phyloP scores from a whole-genome alignment of 2,888 invertebrate species.

The Lacanobia wlatinum region DNA sequence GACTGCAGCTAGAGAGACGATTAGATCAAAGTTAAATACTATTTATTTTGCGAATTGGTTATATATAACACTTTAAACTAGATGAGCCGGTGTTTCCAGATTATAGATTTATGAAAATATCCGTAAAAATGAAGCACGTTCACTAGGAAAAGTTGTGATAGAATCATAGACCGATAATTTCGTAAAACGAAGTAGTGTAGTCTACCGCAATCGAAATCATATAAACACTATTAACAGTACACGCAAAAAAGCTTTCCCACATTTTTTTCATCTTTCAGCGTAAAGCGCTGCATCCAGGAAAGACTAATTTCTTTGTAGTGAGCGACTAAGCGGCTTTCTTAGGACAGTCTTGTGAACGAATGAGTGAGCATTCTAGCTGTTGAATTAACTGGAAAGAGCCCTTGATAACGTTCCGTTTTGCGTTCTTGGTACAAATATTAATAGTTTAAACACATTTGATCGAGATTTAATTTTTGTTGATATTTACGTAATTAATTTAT shows the following conservation, averaged over 20 bases:
- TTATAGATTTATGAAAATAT: no score
- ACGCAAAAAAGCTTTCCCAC: constrained; percentile 9
- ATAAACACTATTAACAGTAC: constrained; percentile 33
- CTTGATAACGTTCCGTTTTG: background rate
- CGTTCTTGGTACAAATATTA: background rate
- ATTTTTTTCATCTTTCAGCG: constrained; percentile 13
- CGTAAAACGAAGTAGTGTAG: background rate
- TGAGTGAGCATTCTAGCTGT: constrained; percentile 3
- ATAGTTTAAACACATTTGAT: no score
- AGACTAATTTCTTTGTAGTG: constrained; percentile 45
- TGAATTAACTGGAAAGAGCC: constrained; percentile 1
- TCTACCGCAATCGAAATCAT: constrained; percentile 1
- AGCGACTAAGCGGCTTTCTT: constrained; percentile 31
- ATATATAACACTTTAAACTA: no score
- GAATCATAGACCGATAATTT: constrained; percentile 9
- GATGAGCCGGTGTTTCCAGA: no score
- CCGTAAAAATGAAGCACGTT: background rate
- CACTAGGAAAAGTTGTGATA: constrained; percentile 11
- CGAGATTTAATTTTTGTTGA: no score
- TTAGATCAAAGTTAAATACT: no score
- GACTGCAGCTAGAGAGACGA: background rate
- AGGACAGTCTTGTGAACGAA: background rate
- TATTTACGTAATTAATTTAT: no score
- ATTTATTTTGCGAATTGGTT: no score
- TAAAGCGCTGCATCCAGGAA: constrained; percentile 26